Conservation (phyloP, 92 coral and sea anemone genomes). For the Zoanthus sociatus region DNA sequence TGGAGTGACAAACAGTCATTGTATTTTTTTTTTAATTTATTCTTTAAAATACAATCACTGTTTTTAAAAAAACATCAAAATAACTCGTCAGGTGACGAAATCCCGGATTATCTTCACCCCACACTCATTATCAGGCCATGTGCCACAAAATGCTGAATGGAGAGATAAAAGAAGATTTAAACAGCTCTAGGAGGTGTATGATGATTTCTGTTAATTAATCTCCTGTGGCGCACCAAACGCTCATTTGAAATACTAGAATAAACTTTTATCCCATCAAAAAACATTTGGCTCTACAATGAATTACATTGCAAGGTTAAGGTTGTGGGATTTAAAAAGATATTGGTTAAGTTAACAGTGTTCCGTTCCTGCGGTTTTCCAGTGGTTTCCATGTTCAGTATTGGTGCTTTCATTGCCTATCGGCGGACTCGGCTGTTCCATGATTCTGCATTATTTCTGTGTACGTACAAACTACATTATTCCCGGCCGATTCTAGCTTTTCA, state of each 20-base stretch:
- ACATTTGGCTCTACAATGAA: not conserved
- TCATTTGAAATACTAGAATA: not conserved
- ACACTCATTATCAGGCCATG: constrained; percentile 3
- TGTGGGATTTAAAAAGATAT: not conserved
- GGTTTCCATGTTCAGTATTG: not conserved
- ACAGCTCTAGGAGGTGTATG: not conserved
- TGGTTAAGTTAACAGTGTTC: not conserved
- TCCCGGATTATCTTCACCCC: constrained; percentile 6
- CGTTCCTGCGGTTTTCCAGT: constrained; percentile 3
- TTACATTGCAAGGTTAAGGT: not conserved
- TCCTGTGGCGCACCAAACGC: not conserved
- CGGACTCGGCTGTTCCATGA: not conserved
- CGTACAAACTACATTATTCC: too few species aligned
- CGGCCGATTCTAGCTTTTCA: too few species aligned
- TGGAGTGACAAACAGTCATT: not conserved
- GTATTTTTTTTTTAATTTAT: not conserved
- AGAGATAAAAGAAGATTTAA: constrained; percentile 5
- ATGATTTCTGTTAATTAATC: not conserved
- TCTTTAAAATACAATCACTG: too few species aligned
- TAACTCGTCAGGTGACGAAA: not conserved
- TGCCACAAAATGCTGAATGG: not conserved
- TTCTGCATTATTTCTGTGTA: too few species aligned
- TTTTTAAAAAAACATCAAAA: not conserved
- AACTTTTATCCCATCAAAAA: not conserved
- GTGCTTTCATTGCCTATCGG: not conserved